Evolutionary conservation across 2,113 vertebrate genomes (phyloP).

Genomic region (Cavia porcellus): DNA sequence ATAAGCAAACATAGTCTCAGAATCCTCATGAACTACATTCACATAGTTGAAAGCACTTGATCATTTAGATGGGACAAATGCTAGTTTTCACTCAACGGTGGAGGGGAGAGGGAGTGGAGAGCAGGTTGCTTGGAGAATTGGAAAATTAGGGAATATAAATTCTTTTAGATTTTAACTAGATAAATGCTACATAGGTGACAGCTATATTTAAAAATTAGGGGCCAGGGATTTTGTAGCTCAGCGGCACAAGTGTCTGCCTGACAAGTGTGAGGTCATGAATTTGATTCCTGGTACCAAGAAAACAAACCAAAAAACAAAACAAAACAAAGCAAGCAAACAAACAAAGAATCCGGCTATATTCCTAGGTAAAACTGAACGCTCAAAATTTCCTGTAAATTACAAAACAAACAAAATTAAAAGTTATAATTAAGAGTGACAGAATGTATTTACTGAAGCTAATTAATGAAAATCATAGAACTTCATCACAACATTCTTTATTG

Average conservation of each 20-base stretch:
- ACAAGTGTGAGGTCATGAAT: too few relatives aligned
- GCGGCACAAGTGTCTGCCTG: too few relatives aligned
- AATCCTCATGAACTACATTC: neutral
- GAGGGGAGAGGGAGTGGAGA: neutral
- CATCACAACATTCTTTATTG: neutral
- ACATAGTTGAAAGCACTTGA: slow-evolving; percentile 9
- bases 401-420: slow-evolving; percentile 40
- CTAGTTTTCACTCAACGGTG: neutral
- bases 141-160: slow-evolving; percentile 46
- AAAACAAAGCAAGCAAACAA: too few relatives aligned
- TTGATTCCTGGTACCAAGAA: too few relatives aligned
- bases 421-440: slow-evolving; percentile 1
- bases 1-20: slow-evolving; percentile 10
- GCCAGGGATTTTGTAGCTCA: too few relatives aligned
- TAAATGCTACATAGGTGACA: slow-evolving; percentile 39
- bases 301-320: too few relatives aligned
- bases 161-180: slow-evolving; percentile 57
- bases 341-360: slow-evolving; percentile 47
- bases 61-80: slow-evolving; percentile 34
- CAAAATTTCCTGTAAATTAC: slow-evolving; percentile 26
- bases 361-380: slow-evolving; percentile 40
- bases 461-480: slow-evolving; percentile 42
- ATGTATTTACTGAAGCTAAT: slow-evolving; percentile 32
- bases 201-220: slow-evolving; percentile 56
- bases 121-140: slow-evolving; percentile 45